Conservation (phyloP, 1,140 invertebrate species). For the Cecropterus lyciades region DNA sequence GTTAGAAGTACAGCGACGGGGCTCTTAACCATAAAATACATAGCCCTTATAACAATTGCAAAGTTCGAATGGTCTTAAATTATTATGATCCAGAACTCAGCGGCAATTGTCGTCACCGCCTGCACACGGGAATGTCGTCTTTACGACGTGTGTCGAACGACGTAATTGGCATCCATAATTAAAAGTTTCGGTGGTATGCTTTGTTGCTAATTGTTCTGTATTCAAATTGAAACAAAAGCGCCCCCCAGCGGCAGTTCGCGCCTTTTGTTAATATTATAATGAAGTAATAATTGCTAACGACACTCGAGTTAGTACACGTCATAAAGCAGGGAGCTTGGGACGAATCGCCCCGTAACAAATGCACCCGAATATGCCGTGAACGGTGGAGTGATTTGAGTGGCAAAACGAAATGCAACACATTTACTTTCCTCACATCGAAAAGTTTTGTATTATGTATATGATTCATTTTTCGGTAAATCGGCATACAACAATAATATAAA, state of each 20-base stretch:
- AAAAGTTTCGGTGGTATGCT: conserved; percentile 30
- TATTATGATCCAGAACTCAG: conserved; percentile 7
- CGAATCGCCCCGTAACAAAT: conserved; percentile 53
- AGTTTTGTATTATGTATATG: too few relatives aligned
- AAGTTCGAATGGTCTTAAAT: conserved; percentile 28
- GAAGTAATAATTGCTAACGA: conserved; percentile 73
- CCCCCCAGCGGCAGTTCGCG: conserved; percentile 55
- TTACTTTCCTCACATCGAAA: background rate
- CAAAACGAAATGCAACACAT: conserved; percentile 17
- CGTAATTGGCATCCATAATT: conserved; percentile 22
- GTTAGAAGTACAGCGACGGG: background rate
- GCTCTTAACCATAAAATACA: conserved; percentile 22
- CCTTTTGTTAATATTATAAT: conserved; percentile 76
- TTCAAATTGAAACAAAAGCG: conserved; percentile 73
- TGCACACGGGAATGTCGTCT: conserved; percentile 12
- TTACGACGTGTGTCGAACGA: conserved; percentile 19
- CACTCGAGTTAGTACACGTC: conserved; percentile 63
- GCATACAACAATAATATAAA: too few relatives aligned
- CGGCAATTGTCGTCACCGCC: conserved; percentile 1
- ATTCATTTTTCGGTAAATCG: too few relatives aligned
- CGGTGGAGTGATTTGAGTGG: conserved; percentile 25
- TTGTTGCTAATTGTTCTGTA: conserved; percentile 42
- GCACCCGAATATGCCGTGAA: conserved; percentile 43
- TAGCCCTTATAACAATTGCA: conserved; percentile 23
- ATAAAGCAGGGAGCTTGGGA: conserved; percentile 62